Evolutionary conservation across 2,888 invertebrate species (phyloP).

Genomic region (Heliconius charithonia): DNA sequence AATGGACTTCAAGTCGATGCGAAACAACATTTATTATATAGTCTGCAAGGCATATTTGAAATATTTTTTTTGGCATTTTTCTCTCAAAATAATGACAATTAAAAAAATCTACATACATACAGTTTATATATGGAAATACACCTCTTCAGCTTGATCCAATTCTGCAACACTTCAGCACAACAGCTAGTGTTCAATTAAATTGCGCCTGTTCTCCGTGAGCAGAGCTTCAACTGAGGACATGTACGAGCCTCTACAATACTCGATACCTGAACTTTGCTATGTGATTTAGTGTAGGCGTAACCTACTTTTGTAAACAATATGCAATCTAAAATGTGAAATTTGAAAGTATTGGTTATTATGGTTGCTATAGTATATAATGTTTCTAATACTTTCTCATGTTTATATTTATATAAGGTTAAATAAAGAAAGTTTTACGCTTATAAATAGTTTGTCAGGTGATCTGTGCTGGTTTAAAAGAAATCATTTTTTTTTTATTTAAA

Average conservation of each 20-base stretch:
- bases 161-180: slow-evolving; percentile 50
- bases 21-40: neutral
- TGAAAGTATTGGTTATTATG: too few relatives aligned
- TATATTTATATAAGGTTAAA: too few relatives aligned
- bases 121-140: slow-evolving; percentile 2
- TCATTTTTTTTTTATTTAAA: too few relatives aligned
- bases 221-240: slow-evolving; percentile 42
- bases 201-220: slow-evolving; percentile 50
- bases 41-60: too few relatives aligned
- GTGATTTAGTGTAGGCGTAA: slow-evolving; percentile 30
- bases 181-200: slow-evolving; percentile 59
- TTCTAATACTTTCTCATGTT: too few relatives aligned
- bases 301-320: slow-evolving; percentile 19
- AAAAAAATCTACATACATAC: neutral
- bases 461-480: too few relatives aligned
- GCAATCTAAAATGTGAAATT: neutral
- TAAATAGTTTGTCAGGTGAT: too few relatives aligned
- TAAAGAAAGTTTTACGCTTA: too few relatives aligned
- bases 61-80: neutral
- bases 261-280: slow-evolving; percentile 28
- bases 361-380: too few relatives aligned
- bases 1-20: too few relatives aligned
- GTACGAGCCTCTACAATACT: slow-evolving; percentile 46
- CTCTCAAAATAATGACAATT: neutral
- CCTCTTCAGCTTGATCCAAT: slow-evolving; percentile 33